phyloP scores from a whole-genome alignment of 1,140 invertebrate species.

The Periplaneta americana region DNA sequence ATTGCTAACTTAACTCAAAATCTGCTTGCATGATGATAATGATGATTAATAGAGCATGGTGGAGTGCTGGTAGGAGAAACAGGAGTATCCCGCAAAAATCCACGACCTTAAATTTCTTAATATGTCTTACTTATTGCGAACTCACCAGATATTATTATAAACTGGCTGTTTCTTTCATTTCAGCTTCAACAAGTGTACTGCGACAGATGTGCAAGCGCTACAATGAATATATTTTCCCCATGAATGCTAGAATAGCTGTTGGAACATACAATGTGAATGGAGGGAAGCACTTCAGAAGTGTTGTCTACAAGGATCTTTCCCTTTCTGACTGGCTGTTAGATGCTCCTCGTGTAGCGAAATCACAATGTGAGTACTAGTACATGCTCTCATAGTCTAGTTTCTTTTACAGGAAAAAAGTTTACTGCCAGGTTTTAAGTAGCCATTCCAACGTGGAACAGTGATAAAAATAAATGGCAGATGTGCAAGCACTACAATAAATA shows the following conservation, averaged over 20 bases:
- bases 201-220: slow-evolving; percentile 79
- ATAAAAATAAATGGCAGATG: slow-evolving; percentile 75
- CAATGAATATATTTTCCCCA: slow-evolving; percentile 72
- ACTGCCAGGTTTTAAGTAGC: no score
- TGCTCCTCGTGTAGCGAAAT: slow-evolving; percentile 41
- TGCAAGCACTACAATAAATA: slow-evolving; percentile 81
- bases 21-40: no score
- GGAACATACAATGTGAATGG: slow-evolving; percentile 99
- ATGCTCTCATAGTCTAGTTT: no score
- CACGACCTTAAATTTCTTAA: no score
- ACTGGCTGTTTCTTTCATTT: slow-evolving; percentile 8
- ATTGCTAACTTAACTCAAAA: no score
- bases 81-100: no score
- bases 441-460: no score
- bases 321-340: slow-evolving; percentile 94
- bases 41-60: no score
- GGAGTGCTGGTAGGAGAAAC: no score
- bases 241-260: slow-evolving; percentile 72
- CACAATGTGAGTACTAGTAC: slow-evolving; percentile 41
- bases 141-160: no score
- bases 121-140: no score
- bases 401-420: no score
- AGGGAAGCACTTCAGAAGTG: slow-evolving; percentile 95
- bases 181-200: slow-evolving; percentile 69
- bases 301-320: slow-evolving; percentile 92